A percentile compares a stretch with the other conserved stretches of the same genome.
Evolutionary conservation across 2,797 vertebrate species (phyloP).

Genomic region (Streptopelia turtur): DNA sequence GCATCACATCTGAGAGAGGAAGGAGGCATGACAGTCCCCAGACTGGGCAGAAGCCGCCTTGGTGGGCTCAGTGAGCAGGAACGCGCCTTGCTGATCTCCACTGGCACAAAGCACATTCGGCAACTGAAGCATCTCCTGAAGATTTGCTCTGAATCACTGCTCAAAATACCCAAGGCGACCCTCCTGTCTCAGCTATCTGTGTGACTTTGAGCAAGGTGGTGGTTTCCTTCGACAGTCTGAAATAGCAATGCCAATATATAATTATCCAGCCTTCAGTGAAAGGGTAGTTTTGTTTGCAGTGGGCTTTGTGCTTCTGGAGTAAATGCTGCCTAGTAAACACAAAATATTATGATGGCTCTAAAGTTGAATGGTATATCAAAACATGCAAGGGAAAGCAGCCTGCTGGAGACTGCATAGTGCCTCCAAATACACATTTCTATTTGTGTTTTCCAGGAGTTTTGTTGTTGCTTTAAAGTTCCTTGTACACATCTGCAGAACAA

Average conservation of each 20-base stretch:
- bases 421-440: neutral
- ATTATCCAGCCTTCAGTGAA: neutral
- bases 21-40: neutral
- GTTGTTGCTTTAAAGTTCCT: neutral
- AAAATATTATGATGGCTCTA: neutral
- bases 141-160: neutral
- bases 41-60: neutral
- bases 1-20: neutral
- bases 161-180: neutral
- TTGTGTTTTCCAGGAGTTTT: neutral
- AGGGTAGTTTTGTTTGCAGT: neutral
- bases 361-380: neutral
- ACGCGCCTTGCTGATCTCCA: rapidly evolving
- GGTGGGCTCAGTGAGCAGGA: rapidly evolving
- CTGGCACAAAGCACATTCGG: rapidly evolving
- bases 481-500: neutral
- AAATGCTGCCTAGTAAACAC: neutral
- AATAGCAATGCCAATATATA: neutral
- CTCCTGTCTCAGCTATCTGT: neutral
- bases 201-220: neutral
- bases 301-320: neutral
- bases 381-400: neutral
- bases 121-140: neutral
- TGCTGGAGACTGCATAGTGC: neutral
- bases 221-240: neutral